A percentile compares a stretch with the other conserved stretches of the same genome.
These are phyloP conservation scores for Zaprionus taronus DNA, from an alignment of 1,140 invertebrate genomes.

Conservation along the genomic window DNA sequence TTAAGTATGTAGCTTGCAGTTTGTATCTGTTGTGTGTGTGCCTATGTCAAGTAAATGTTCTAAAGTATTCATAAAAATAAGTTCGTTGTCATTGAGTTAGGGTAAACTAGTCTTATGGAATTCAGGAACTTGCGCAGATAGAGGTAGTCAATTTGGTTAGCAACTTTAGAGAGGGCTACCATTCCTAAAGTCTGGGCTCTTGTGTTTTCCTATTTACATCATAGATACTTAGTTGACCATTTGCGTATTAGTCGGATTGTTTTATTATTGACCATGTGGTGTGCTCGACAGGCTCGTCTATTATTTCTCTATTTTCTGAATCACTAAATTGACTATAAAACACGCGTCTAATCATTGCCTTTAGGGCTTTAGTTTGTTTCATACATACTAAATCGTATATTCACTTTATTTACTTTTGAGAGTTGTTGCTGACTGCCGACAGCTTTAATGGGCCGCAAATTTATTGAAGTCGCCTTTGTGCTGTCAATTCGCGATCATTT, in stretches of 20 bases:
- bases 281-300: slow-evolving; percentile 15
- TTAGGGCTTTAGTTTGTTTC: slow-evolving; percentile 1
- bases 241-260: slow-evolving; percentile 14
- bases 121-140: neutral
- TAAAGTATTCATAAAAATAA: neutral
- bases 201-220: slow-evolving; percentile 17
- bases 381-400: neutral
- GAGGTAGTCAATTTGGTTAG: neutral
- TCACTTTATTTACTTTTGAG: slow-evolving; percentile 19
- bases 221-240: slow-evolving; percentile 13
- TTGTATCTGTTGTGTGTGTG: neutral
- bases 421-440: slow-evolving; percentile 23
- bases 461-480: slow-evolving; percentile 26
- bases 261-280: slow-evolving; percentile 13
- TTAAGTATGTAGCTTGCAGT: neutral
- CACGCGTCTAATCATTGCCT: slow-evolving; percentile 13
- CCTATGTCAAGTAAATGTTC: slow-evolving; percentile 1
- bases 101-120: neutral
- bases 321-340: slow-evolving; percentile 28
- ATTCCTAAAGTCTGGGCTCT: neutral
- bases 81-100: neutral
- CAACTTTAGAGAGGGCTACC: no score
- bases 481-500: slow-evolving; percentile 17
- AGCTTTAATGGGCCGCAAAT: slow-evolving; percentile 15
- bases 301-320: slow-evolving; percentile 8